These are phyloP conservation scores for Heliopora coerulea DNA, from an alignment of 92 coral and sea anemone genomes.

Conservation along the genomic window DNA sequence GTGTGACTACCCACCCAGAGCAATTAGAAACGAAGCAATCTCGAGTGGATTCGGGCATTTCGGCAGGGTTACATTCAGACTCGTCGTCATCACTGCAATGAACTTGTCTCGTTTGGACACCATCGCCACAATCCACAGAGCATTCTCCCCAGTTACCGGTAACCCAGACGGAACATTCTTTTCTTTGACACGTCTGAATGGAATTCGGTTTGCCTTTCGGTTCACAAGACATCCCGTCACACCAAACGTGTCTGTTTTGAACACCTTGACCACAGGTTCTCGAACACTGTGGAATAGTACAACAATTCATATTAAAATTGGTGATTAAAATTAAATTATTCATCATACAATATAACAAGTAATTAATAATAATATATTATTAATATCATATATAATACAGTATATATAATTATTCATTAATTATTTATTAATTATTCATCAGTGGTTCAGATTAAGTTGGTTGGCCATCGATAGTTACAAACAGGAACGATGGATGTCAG, in stretches of 20 bases:
- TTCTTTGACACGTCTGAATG: slow-evolving; percentile 61
- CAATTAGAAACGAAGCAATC: slow-evolving; percentile 42
- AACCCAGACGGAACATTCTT: slow-evolving; percentile 74
- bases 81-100: slow-evolving; percentile 39
- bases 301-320: neutral
- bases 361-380: too few relatives aligned
- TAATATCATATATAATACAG: too few relatives aligned
- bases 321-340: neutral
- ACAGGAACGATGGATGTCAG: too few relatives aligned
- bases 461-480: too few relatives aligned
- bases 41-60: slow-evolving; percentile 41
- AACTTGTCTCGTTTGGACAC: slow-evolving; percentile 29
- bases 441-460: too few relatives aligned
- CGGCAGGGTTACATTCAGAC: slow-evolving; percentile 14
- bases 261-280: slow-evolving; percentile 78
- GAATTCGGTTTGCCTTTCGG: slow-evolving; percentile 58
- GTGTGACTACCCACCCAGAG: slow-evolving; percentile 2
- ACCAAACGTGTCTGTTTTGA: slow-evolving; percentile 74
- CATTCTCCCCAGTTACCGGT: slow-evolving; percentile 68
- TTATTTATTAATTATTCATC: too few relatives aligned
- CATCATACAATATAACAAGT: too few relatives aligned
- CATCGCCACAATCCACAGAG: slow-evolving; percentile 25
- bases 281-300: slow-evolving; percentile 64
- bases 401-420: too few relatives aligned
- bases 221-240: slow-evolving; percentile 71